Conservation (phyloP, 2,113 vertebrate genomes). For the Papio anubis region DNA sequence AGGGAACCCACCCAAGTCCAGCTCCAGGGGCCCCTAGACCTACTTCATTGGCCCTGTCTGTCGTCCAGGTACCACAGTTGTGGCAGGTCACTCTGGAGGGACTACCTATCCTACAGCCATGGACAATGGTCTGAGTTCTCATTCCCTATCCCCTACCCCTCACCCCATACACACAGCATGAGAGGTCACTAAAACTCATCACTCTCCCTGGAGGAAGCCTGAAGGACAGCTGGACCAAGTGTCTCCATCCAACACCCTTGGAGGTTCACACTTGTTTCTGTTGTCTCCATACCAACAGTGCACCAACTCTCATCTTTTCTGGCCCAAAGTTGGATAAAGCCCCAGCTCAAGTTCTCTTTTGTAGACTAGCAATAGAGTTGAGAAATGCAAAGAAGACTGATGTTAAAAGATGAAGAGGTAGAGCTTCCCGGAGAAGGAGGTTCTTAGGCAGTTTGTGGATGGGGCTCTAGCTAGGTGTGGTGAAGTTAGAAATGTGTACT, state of each 20-base stretch:
- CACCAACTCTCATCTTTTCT: neutral
- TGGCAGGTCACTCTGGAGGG: neutral
- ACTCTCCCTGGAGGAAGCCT: no score
- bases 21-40: no score
- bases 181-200: neutral
- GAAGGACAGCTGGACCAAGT: neutral
- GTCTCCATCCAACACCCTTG: neutral
- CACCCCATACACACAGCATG: neutral
- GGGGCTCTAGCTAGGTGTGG: neutral
- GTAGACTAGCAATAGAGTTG: neutral
- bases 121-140: neutral
- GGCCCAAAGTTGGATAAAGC: neutral
- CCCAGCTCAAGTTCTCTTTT: neutral
- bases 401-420: neutral
- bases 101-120: neutral
- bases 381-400: neutral
- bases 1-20: no score
- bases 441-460: neutral
- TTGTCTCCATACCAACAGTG: neutral
- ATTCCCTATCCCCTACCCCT: neutral
- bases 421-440: neutral
- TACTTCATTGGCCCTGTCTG: rapidly evolving
- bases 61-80: neutral
- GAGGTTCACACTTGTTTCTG: neutral
- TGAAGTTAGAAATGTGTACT: neutral